Base-by-base conservation (phyloP, 2,797 vertebrate species). In the Borostomias antarcticus region DNA sequence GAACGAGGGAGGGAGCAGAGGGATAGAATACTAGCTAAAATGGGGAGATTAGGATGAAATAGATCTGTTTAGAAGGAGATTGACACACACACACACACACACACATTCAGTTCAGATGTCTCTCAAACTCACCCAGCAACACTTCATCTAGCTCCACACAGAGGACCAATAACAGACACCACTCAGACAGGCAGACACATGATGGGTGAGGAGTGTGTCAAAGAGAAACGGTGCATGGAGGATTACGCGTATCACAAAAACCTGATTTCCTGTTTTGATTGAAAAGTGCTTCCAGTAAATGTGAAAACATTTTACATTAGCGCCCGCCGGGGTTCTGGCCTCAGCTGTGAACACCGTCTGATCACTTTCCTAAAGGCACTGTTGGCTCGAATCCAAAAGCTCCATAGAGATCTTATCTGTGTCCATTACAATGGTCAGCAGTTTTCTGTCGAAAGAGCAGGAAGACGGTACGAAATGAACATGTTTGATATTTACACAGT, bases 231-330 rank as follows among this genome's bases (percentile, higher is more conserved):
- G 74, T 45, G 32, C 4, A 4, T 15, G 17, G 7, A 7, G 66
- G 47, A 47, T 17, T 60, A 53, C 64, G n/a, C n/a, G n/a, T n/a
- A 53, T 73, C 64, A 81, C 11, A 29, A 6, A 43, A 10, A 26
- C 35, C 72, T 66, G 67, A 74, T 78, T 86, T 87, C 79, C 61
- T 1, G 72, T 79, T 68, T 75, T 77, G 48, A 30, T 72, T 82
- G 81, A 75, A 5, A 3, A 1, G 7, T 70, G 81, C 82, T 86
- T 88, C 82, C 88, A 85, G 83, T 67, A 77, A 73, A 70, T 80
- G 75, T 64, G 78, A 77, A 70, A 9, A 51, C 72, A 59, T 77
- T 87, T 86, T 77, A 84, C 70, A 52, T 83, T 73, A 82, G 80
- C 32, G 37, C 74, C 69, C 69, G 72, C 72, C 73, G 79, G 76